Percentiles rank a stretch among this genome's conserved stretches.
These are phyloP conservation scores for Norana najaformis DNA, from an alignment of 2,888 invertebrate species.

Conservation along the genomic window DNA sequence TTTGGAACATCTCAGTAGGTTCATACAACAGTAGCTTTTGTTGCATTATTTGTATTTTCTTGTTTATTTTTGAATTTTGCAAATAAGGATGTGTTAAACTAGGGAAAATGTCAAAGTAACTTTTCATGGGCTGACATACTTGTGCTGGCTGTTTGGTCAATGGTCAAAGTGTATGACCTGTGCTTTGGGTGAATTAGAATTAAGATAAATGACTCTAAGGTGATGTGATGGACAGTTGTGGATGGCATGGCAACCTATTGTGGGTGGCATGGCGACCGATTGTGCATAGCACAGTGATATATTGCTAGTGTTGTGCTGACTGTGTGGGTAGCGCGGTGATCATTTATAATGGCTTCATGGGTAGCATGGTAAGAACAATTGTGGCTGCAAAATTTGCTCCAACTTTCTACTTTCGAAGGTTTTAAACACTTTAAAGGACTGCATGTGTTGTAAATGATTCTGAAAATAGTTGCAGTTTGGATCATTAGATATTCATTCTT, in stretches of 20 bases:
- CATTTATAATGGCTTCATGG: no score
- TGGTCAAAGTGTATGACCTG: neutral
- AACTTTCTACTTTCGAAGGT: no score
- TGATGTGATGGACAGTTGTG: neutral
- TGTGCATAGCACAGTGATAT: no score
- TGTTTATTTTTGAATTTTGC: neutral
- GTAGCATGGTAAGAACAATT: no score
- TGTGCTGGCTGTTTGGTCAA: neutral
- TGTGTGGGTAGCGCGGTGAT: no score
- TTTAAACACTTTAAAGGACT: no score
- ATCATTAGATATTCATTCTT: no score
- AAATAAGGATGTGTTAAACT: neutral
- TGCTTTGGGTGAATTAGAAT: neutral
- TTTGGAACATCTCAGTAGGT: neutral
- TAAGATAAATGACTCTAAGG: neutral
- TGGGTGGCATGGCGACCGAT: neutral
- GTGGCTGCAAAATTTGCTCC: no score
- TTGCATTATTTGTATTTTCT: neutral
- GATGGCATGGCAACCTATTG: neutral
- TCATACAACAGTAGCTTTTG: neutral
- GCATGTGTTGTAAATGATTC: no score
- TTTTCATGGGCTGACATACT: neutral
- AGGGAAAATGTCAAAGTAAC: neutral
- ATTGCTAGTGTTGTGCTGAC: no score
- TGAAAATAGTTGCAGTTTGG: no score